Conservation (phyloP, 2,888 invertebrate genomes). For the Scaeva pyrastri region DNA sequence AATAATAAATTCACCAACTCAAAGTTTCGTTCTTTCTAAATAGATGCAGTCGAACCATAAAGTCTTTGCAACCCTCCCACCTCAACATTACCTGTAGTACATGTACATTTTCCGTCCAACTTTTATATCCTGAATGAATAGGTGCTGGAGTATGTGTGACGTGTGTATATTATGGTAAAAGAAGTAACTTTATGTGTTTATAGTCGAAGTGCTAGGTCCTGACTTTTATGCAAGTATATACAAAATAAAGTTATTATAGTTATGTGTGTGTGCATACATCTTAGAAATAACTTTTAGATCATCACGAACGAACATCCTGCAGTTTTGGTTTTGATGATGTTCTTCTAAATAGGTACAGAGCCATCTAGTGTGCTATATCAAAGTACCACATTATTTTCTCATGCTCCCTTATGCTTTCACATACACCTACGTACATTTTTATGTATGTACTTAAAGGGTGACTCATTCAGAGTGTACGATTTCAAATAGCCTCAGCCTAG, state of each 20-base stretch:
- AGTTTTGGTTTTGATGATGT: constrained; percentile 55
- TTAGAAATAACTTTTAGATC: constrained; percentile 43
- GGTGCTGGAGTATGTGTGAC: no score
- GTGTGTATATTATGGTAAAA: no score
- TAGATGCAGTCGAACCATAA: not conserved
- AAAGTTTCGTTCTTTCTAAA: constrained; percentile 1
- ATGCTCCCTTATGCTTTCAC: not conserved
- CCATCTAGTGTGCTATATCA: constrained; percentile 37
- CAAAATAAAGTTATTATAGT: constrained; percentile 28
- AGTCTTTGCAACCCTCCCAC: not conserved
- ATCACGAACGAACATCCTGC: constrained; percentile 31
- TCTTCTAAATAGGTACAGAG: constrained; percentile 16
- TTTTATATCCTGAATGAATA: not conserved
- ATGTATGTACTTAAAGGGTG: no score
- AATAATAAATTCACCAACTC: not conserved
- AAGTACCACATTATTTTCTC: constrained; percentile 31
- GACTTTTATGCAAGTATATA: not conserved
- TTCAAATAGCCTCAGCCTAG: no score
- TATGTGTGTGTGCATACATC: constrained; percentile 36
- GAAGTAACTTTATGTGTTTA: not conserved
- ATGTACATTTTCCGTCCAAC: not conserved
- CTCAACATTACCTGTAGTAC: not conserved
- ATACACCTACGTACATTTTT: not conserved
- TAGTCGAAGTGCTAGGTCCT: not conserved
- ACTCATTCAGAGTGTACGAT: no score